phyloP scores from a whole-genome alignment of 2,888 invertebrate genomes.

The Rotaria sp. region DNA sequence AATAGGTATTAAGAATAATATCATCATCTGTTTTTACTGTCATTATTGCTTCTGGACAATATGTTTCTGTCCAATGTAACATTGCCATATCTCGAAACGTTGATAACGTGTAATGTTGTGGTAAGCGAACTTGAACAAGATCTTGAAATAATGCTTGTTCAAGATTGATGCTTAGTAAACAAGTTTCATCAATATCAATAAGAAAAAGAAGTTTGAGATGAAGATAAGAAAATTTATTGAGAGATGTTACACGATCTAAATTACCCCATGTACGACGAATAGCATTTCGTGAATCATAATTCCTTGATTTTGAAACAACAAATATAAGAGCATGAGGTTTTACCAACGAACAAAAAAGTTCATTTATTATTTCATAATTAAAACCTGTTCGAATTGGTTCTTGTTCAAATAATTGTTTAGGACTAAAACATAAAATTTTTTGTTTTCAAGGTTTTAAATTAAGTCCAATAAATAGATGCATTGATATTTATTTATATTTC shows the following conservation, averaged over 20 bases:
- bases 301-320: constrained; percentile 43
- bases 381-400: not conserved
- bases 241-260: not conserved
- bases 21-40: constrained; percentile 11
- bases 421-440: not conserved
- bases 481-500: too few relatives aligned
- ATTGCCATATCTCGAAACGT: constrained; percentile 13
- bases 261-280: constrained; percentile 45
- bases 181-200: constrained; percentile 14
- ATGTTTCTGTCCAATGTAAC: not conserved
- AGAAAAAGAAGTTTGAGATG: not conserved
- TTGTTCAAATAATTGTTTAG: not conserved
- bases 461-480: too few relatives aligned
- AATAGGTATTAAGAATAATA: not conserved
- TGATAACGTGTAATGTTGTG: not conserved
- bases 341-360: not conserved
- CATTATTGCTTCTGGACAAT: not conserved
- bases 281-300: constrained; percentile 41
- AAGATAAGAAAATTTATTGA: not conserved
- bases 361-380: not conserved
- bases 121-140: constrained; percentile 7
- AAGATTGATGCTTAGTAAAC: not conserved
- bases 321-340: constrained; percentile 39
- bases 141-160: not conserved
- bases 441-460: too few relatives aligned